Conservation (phyloP, 1,140 invertebrate species). For the Lycorma delicatula region DNA sequence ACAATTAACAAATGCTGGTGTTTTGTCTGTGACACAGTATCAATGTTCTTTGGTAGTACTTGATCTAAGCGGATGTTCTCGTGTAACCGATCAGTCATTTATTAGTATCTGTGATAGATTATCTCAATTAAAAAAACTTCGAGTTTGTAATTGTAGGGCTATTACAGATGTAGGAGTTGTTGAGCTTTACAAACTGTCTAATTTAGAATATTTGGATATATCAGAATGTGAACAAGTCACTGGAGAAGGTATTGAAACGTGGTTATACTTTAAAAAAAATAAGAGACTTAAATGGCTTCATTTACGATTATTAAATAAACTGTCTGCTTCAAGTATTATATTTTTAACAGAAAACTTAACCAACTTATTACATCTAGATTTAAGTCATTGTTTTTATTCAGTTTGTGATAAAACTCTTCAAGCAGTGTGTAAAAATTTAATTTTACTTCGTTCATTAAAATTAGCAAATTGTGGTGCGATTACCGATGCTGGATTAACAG, state of each 20-base stretch:
- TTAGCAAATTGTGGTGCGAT: slow-evolving; percentile 56
- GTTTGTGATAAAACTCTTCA: slow-evolving; percentile 54
- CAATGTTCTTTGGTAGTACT: slow-evolving; percentile 49
- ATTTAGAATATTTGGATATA: slow-evolving; percentile 50
- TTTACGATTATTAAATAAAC: slow-evolving; percentile 45
- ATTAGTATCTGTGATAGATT: slow-evolving; percentile 48
- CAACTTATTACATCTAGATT: slow-evolving; percentile 48
- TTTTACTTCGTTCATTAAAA: slow-evolving; percentile 47
- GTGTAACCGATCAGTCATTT: slow-evolving; percentile 52
- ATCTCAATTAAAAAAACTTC: slow-evolving; percentile 44
- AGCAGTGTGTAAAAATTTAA: slow-evolving; percentile 49
- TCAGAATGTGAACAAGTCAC: slow-evolving; percentile 56
- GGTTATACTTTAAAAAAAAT: slow-evolving; percentile 44
- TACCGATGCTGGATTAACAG: slow-evolving; percentile 54
- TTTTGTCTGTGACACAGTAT: slow-evolving; percentile 44
- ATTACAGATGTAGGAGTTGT: slow-evolving; percentile 50
- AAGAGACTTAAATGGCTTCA: slow-evolving; percentile 44
- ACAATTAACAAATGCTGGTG: slow-evolving; percentile 52
- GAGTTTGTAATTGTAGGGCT: slow-evolving; percentile 47
- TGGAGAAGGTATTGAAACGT: slow-evolving; percentile 46
- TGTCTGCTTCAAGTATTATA: slow-evolving; percentile 51
- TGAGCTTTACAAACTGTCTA: slow-evolving; percentile 43
- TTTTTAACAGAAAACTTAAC: slow-evolving; percentile 45
- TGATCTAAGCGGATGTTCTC: slow-evolving; percentile 51
- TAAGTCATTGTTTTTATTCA: slow-evolving; percentile 55